Evolutionary conservation across 2,797 vertebrate species (phyloP).

Genomic region (Aplochiton taeniatus): DNA sequence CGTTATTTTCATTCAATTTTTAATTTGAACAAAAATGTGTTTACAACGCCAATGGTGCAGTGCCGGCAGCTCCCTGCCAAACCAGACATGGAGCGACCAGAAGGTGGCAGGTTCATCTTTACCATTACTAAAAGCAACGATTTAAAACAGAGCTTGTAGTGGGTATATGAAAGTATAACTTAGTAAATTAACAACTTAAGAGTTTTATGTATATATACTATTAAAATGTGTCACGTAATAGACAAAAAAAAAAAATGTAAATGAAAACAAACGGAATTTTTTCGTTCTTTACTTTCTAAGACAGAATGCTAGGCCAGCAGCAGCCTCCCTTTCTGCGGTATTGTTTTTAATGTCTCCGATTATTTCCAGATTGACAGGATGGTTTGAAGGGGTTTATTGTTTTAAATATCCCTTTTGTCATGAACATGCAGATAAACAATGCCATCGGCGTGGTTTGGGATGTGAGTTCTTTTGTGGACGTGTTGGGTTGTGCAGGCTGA

Average conservation of each 20-base stretch:
- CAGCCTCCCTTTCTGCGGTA: too few relatives aligned
- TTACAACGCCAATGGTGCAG: background rate
- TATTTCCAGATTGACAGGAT: conserved; percentile 32
- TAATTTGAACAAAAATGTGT: too few relatives aligned
- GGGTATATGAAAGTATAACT: too few relatives aligned
- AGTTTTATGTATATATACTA: too few relatives aligned
- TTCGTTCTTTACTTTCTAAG: too few relatives aligned
- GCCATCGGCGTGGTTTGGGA: conserved; percentile 38
- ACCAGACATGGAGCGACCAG: conserved; percentile 35
- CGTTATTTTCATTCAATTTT: too few relatives aligned
- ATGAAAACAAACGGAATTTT: too few relatives aligned
- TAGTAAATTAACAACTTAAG: too few relatives aligned
- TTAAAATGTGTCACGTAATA: too few relatives aligned
- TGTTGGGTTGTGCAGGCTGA: conserved; percentile 44
- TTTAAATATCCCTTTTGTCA: conserved; percentile 62
- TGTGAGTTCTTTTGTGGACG: conserved; percentile 38
- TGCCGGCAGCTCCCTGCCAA: background rate
- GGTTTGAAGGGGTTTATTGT: conserved; percentile 36
- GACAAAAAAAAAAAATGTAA: too few relatives aligned
- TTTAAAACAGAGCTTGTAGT: background rate
- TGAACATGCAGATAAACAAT: conserved; percentile 33
- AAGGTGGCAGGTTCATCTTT: conserved; percentile 53
- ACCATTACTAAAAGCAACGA: conserved; percentile 8
- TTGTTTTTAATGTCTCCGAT: too few relatives aligned
- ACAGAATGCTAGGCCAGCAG: too few relatives aligned